phyloP scores from a whole-genome alignment of 1,140 invertebrate species.

The Brachystomella parvula region DNA sequence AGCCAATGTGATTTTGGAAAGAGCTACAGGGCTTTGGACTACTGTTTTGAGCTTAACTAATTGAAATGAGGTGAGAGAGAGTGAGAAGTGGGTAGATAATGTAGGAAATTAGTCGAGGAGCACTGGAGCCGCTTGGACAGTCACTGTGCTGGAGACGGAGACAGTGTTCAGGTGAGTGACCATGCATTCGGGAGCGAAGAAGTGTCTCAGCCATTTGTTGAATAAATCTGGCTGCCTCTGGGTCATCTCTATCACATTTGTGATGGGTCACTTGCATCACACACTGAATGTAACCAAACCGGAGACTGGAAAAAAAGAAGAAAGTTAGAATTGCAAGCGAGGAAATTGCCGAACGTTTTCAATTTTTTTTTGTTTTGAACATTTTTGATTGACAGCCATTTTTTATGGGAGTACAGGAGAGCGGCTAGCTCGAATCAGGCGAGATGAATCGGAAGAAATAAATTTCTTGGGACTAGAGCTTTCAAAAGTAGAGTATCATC shows the following conservation, averaged over 20 bases:
- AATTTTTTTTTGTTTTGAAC: no score
- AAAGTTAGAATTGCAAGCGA: not conserved
- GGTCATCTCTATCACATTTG: not conserved
- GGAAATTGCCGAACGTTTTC: not conserved
- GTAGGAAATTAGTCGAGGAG: not conserved
- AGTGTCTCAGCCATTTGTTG: constrained; percentile 4
- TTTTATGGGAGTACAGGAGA: no score
- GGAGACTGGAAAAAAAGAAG: constrained; percentile 1
- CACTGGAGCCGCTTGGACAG: not conserved
- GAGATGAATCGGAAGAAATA: no score
- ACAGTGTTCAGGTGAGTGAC: not conserved
- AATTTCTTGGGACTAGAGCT: no score
- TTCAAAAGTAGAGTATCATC: no score
- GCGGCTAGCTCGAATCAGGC: no score
- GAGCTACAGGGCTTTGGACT: no score
- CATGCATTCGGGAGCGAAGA: not conserved
- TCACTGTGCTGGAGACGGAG: not conserved
- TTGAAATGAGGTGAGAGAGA: no score
- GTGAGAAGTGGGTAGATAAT: no score
- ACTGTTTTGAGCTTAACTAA: no score
- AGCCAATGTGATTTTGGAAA: no score
- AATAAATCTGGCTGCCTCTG: not conserved
- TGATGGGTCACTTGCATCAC: not conserved
- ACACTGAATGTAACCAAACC: not conserved
- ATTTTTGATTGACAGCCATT: no score